A percentile compares a stretch with the other conserved stretches of the same genome.
Evolutionary conservation across 2,113 vertebrate genomes (phyloP).

Genomic region (Etia nguti): DNA sequence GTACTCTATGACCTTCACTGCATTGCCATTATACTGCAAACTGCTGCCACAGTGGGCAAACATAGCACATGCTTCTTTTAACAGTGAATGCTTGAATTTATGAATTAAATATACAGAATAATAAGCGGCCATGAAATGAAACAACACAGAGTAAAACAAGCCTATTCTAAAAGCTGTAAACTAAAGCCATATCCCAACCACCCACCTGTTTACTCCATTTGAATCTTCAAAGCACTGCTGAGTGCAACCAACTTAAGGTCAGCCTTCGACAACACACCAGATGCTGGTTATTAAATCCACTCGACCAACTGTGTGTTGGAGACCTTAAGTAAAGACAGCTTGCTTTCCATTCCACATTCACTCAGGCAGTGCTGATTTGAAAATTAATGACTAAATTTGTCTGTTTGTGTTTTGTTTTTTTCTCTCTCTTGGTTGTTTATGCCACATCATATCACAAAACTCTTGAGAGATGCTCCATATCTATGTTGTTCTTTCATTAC

Average conservation of each 20-base stretch:
- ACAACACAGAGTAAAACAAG: background rate
- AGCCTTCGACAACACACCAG: background rate
- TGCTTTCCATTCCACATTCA: background rate
- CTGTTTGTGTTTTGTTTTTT: background rate
- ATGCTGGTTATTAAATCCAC: background rate
- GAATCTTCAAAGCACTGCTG: background rate
- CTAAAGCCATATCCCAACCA: background rate
- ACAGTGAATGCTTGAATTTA: no score
- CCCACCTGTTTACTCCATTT: background rate
- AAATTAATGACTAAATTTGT: background rate
- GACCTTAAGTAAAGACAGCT: background rate
- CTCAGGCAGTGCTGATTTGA: background rate
- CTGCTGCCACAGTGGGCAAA: background rate
- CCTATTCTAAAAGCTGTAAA: background rate
- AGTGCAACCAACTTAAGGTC: background rate
- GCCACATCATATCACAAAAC: constrained; percentile 16
- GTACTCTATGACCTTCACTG: background rate
- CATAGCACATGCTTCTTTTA: background rate
- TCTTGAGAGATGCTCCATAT: constrained; percentile 19
- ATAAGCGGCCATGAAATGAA: no score
- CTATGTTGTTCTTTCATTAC: constrained; percentile 64
- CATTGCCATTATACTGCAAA: background rate
- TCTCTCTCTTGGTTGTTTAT: background rate
- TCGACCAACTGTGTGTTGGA: background rate
- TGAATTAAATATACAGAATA: no score